Percentiles rank a stretch among this genome's conserved stretches.
Conservation (phyloP, 2,113 vertebrate genomes). For the Hippocampus abdominalis region DNA sequence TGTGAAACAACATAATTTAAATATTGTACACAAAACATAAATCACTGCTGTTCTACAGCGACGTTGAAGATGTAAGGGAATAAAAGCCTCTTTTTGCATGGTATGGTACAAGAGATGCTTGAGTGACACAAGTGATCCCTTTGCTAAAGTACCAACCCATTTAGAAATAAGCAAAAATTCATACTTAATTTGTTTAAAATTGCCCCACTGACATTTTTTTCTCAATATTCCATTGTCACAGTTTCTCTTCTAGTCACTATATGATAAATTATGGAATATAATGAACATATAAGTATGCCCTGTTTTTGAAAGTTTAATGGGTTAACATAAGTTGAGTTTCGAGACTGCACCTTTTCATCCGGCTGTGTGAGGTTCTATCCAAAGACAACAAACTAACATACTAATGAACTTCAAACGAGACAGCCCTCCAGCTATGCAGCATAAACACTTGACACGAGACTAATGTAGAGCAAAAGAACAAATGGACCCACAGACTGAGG, state of each 20-base stretch:
- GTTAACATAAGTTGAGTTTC: neutral
- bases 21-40: neutral
- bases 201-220: no score
- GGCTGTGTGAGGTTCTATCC: neutral
- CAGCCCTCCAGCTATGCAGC: neutral
- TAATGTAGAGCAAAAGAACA: neutral
- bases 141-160: no score
- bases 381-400: neutral
- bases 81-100: neutral
- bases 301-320: neutral
- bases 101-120: neutral
- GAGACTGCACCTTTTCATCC: neutral
- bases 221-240: no score
- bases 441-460: neutral
- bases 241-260: no score
- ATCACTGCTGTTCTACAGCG: no score
- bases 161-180: no score
- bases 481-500: constrained; percentile 3
- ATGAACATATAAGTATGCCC: no score
- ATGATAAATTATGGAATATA: no score
- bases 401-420: neutral
- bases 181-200: no score
- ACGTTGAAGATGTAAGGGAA: neutral
- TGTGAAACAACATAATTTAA: neutral
- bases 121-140: neutral